A percentile compares a stretch with the other conserved stretches of the same genome.
These are phyloP conservation scores for Mesembrinibis cayennensis DNA, from an alignment of 2,113 vertebrate species.

Conservation along the genomic window DNA sequence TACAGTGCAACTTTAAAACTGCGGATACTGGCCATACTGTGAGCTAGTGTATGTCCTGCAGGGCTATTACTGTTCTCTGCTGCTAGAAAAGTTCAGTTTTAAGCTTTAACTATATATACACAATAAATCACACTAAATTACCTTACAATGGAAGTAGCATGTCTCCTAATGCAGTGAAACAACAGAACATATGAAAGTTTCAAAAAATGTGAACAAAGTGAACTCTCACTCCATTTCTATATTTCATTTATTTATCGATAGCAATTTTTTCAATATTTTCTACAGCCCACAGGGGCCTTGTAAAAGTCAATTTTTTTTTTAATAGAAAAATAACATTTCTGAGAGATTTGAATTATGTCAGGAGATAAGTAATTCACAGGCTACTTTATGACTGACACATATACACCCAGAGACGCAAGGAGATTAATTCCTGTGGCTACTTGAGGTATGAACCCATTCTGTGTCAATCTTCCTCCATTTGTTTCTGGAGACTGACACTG, in stretches of 20 bases:
- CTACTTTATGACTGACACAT: conserved; percentile 18
- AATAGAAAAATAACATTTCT: conserved; percentile 46
- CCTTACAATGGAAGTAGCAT: background rate
- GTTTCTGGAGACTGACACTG: conserved; percentile 1
- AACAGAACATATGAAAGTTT: background rate
- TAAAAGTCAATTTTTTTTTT: conserved; percentile 43
- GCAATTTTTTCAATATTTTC: background rate
- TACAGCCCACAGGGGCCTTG: background rate
- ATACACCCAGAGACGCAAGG: background rate
- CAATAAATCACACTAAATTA: background rate
- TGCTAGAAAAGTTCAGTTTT: background rate
- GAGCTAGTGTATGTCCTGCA: background rate
- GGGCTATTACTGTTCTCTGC: background rate
- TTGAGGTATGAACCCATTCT: background rate
- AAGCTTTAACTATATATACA: background rate
- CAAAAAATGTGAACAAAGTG: background rate
- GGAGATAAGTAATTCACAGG: conserved; percentile 24
- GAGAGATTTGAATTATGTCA: conserved; percentile 47
- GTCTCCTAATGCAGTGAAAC: background rate
- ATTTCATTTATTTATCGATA: background rate
- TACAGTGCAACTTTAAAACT: background rate
- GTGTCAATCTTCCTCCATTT: conserved; percentile 8
- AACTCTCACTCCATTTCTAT: background rate
- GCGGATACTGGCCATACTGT: background rate
- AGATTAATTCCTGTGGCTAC: conserved; percentile 24